Evolutionary conservation across 64 coral and sea anemone species (phyloP).

Genomic region (Catalaphyllia jardinei): DNA sequence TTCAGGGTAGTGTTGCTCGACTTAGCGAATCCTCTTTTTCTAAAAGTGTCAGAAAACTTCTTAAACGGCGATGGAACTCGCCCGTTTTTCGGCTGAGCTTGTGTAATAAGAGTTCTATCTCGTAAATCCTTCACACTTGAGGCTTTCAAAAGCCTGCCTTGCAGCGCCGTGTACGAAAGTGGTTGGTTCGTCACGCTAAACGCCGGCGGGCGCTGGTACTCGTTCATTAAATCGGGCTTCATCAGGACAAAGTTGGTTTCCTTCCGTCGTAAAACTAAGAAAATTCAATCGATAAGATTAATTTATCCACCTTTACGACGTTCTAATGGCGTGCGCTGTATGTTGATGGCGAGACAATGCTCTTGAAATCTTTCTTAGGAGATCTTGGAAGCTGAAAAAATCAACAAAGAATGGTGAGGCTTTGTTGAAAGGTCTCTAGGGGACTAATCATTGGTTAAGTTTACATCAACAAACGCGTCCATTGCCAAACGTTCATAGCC

Average conservation of each 20-base stretch:
- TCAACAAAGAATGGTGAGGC: neutral
- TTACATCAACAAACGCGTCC: neutral
- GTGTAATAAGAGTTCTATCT: neutral
- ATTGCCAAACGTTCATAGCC: neutral
- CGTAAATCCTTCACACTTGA: slow-evolving; percentile 30
- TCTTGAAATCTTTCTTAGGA: neutral
- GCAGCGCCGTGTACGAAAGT: slow-evolving; percentile 24
- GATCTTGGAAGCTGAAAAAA: slow-evolving; percentile 10
- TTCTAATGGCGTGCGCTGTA: neutral
- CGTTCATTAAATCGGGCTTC: slow-evolving; percentile 4
- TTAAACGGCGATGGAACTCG: slow-evolving; percentile 19
- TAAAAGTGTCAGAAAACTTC: slow-evolving; percentile 15
- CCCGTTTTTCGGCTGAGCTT: neutral
- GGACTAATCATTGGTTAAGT: neutral
- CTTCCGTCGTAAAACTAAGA: neutral
- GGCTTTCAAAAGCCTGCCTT: slow-evolving; percentile 11
- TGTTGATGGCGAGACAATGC: neutral
- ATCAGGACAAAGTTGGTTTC: neutral
- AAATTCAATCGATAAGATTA: neutral
- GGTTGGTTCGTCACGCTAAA: neutral
- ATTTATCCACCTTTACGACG: neutral
- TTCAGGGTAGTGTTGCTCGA: neutral
- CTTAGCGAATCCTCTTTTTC: slow-evolving; percentile 16
- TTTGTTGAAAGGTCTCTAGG: neutral
- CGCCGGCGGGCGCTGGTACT: neutral